Percentiles rank a stretch among this genome's conserved stretches.
Evolutionary conservation across 2,797 vertebrate species (phyloP).

Genomic region (Toxotes lorentzi): DNA sequence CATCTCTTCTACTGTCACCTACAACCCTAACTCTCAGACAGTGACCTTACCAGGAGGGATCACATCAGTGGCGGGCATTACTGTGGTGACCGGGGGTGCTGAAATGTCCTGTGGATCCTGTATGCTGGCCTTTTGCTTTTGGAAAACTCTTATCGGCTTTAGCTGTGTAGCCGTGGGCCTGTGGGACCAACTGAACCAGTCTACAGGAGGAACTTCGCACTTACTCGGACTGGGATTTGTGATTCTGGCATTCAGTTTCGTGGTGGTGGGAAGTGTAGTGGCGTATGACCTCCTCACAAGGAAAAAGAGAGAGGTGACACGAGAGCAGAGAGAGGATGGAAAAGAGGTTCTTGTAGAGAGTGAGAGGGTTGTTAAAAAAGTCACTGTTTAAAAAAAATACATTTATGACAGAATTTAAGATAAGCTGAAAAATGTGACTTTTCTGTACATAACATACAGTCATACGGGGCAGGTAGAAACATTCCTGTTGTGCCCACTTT

Average conservation of each 20-base stretch:
- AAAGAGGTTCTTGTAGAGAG: conserved; percentile 81
- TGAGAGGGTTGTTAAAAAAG: conserved; percentile 79
- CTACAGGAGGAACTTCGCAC: conserved; percentile 55
- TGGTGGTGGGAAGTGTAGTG: conserved; percentile 64
- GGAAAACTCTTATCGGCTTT: conserved; percentile 83
- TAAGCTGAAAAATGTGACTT: neutral
- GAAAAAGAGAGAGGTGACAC: conserved; percentile 61
- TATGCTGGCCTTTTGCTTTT: conserved; percentile 84
- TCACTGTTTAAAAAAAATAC: conserved; percentile 77
- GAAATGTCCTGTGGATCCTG: conserved; percentile 86
- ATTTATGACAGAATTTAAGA: neutral
- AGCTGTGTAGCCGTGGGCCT: conserved; percentile 83
- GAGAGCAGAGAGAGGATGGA: conserved; percentile 73
- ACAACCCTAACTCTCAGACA: conserved; percentile 75
- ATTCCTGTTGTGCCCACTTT: neutral
- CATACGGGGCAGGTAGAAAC: neutral
- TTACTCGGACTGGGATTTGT: conserved; percentile 81
- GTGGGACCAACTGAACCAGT: conserved; percentile 72
- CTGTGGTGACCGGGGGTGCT: conserved; percentile 83
- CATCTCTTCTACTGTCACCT: conserved; percentile 70
- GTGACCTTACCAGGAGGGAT: conserved; percentile 81
- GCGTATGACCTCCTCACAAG: conserved; percentile 68
- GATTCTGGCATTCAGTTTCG: conserved; percentile 75
- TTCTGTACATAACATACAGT: neutral
- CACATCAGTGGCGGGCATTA: conserved; percentile 84